Base-by-base conservation (phyloP, 2,113 vertebrate species). In the Phaethon lepturus region DNA sequence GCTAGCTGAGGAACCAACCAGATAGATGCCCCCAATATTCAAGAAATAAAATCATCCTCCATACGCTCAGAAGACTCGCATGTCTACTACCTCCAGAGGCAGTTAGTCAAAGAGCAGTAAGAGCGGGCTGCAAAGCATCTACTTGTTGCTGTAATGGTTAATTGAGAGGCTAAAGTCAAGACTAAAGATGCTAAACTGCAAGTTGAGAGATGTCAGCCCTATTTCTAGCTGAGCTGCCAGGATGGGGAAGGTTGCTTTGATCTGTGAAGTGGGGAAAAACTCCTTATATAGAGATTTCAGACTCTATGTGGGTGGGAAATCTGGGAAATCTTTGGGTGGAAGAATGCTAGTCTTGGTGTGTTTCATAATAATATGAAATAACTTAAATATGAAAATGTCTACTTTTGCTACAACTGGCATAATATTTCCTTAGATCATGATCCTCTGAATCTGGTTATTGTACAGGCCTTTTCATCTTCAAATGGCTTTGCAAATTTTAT, bases 281-380 rank as follows among this genome's bases (percentile, higher is more conserved):
- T 90, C 87, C 69, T 90, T 66, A 91, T 26, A 66, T 50, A 93
- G 93, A 87, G 78, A 88, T 87, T 95, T 94, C 28, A 67, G 49
- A 4, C 44, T 84, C 94, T 31, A 38, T 63, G 87, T 96, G 95
- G 94, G 95, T 96, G 96, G 95, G 91, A 97, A 91, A 93, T 91
- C 79, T 91, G 89, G 90, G 95, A 91, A 85, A 72, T 89, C 80
- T 95, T 74, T 10, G 23, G 12, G 66, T 93, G 74, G 84, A 87
- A 87, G 90, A 96, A 93, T 64, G 80, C 71, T 81, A n/a, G 69
- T 25, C 60, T 95, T 91, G 81, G 71, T 93, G 79, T 82, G 73
- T 94, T 91, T 91, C 80, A 85, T 96, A 96, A 91, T 85, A 89
- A 58, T 64, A 79, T 58, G 49, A 93, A 96, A 96, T 94, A 95